Percentiles rank a stretch among this genome's conserved stretches.
These are phyloP conservation scores for Myiozetetes cayanensis DNA, from an alignment of 2,113 vertebrate genomes.

Conservation along the genomic window DNA sequence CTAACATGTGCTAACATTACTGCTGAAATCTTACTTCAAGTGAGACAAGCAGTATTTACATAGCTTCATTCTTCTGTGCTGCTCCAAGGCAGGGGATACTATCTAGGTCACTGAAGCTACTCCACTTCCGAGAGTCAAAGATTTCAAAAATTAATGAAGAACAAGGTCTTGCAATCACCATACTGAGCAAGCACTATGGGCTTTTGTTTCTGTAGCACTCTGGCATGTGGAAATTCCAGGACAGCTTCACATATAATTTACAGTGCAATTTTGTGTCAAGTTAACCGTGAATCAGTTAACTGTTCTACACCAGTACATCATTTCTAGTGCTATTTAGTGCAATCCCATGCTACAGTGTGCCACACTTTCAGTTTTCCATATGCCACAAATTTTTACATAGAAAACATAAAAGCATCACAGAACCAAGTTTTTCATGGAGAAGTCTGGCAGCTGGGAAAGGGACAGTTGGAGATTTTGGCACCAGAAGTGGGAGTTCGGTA, in stretches of 20 bases:
- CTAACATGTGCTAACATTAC: neutral
- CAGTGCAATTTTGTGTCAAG: neutral
- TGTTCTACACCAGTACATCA: neutral
- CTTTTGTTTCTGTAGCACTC: neutral
- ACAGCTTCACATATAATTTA: neutral
- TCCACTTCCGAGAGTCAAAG: neutral
- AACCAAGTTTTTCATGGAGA: neutral
- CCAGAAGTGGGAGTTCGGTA: neutral
- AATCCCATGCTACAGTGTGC: neutral
- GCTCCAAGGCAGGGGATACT: neutral
- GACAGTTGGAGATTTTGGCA: constrained; percentile 52
- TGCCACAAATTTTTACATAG: neutral
- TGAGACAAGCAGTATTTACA: neutral
- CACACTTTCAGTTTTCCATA: neutral
- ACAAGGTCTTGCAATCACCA: neutral
- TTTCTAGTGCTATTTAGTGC: neutral
- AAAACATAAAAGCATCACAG: neutral
- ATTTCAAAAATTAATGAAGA: constrained; percentile 18
- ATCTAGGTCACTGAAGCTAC: neutral
- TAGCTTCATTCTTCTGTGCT: neutral
- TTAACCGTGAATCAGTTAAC: neutral
- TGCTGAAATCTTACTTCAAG: neutral
- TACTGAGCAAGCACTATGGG: neutral
- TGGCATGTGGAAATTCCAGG: neutral
- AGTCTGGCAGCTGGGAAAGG: neutral